phyloP scores from a whole-genome alignment of 2,888 invertebrate species.

The Euspilapteryx auroguttella region DNA sequence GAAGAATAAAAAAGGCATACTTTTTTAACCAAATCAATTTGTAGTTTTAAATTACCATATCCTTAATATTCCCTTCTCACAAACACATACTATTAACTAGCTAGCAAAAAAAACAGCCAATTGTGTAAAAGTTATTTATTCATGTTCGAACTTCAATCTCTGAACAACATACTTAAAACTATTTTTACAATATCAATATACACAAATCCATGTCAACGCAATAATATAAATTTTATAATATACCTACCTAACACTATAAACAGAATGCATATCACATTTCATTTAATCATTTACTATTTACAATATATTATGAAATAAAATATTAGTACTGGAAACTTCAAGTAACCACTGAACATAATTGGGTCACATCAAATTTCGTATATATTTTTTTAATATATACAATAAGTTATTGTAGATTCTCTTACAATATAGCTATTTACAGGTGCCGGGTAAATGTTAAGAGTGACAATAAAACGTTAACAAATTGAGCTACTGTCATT shows the following conservation, averaged over 20 bases:
- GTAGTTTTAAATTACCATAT: no score
- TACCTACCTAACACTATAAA: slow-evolving; percentile 41
- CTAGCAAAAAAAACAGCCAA: slow-evolving; percentile 8
- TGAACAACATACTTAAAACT: slow-evolving; percentile 48
- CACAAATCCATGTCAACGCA: slow-evolving; percentile 51
- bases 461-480: slow-evolving; percentile 32
- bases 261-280: slow-evolving; percentile 51
- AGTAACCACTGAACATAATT: slow-evolving; percentile 36
- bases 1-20: slow-evolving; percentile 60
- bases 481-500: slow-evolving; percentile 52
- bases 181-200: slow-evolving; percentile 55
- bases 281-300: slow-evolving; percentile 31
- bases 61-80: slow-evolving; percentile 11
- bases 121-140: slow-evolving; percentile 58
- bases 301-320: slow-evolving; percentile 23
- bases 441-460: slow-evolving; percentile 31
- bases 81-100: background rate
- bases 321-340: slow-evolving; percentile 34
- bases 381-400: no score
- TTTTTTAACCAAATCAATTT: slow-evolving; percentile 55
- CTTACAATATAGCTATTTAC: slow-evolving; percentile 40
- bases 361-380: slow-evolving; percentile 26
- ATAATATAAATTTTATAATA: slow-evolving; percentile 52
- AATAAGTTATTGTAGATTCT: slow-evolving; percentile 34
- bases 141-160: slow-evolving; percentile 49